A percentile compares a stretch with the other conserved stretches of the same genome.
Evolutionary conservation across 2,888 invertebrate species (phyloP).

Genomic region (Hololepta plana): DNA sequence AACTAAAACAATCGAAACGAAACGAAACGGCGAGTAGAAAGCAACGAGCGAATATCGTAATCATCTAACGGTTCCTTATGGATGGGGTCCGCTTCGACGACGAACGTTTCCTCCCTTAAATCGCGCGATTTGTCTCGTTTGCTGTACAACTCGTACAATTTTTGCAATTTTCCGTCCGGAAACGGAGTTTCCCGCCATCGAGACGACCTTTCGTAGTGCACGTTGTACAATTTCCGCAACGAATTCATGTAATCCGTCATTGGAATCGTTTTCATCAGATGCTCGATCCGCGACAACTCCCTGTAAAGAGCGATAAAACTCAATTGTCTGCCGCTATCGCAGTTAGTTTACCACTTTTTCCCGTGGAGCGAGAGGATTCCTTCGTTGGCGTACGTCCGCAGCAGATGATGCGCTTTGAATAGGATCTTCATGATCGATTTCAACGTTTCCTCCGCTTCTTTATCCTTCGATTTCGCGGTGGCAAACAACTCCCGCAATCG

Average conservation of each 20-base stretch:
- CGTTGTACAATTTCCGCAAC: constrained; percentile 13
- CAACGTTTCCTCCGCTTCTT: constrained; percentile 13
- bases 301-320: constrained; percentile 12
- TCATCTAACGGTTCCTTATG: too few relatives aligned
- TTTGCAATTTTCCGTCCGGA: too few relatives aligned
- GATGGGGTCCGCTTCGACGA: too few relatives aligned
- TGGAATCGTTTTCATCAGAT: constrained; percentile 16
- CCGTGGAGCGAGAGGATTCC: constrained; percentile 18
- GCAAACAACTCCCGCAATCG: constrained; percentile 10
- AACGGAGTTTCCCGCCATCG: too few relatives aligned
- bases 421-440: constrained; percentile 18
- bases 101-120: too few relatives aligned
- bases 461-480: constrained; percentile 8
- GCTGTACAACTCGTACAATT: too few relatives aligned
- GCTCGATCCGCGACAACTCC: constrained; percentile 18
- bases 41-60: too few relatives aligned
- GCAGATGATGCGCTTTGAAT: constrained; percentile 24
- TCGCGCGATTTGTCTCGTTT: too few relatives aligned
- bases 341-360: constrained; percentile 1
- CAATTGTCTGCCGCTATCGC: not conserved
- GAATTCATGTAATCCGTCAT: constrained; percentile 18
- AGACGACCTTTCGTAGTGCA: too few relatives aligned
- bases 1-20: too few relatives aligned
- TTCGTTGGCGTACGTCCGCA: constrained; percentile 17
- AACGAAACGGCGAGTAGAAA: too few relatives aligned